Conservation (phyloP, 2,888 invertebrate species). For the Erynnis tages region DNA sequence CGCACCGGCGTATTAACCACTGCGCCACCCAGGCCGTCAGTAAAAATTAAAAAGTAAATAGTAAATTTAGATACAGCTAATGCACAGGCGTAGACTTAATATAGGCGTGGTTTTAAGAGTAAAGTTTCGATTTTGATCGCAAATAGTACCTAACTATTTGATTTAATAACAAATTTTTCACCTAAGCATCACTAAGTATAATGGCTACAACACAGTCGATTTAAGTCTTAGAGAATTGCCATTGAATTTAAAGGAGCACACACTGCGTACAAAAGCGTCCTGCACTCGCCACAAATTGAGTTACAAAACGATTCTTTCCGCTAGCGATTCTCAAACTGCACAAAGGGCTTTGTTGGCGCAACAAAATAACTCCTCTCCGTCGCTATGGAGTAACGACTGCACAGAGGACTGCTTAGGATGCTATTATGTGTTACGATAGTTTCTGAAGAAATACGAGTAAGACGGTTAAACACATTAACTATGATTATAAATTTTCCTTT, state of each 20-base stretch:
- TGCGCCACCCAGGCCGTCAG: too few species aligned
- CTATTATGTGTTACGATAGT: slow-evolving; percentile 7
- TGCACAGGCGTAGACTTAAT: too few species aligned
- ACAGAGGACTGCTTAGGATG: slow-evolving; percentile 4
- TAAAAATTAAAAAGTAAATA: too few species aligned
- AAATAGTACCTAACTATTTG: too few species aligned
- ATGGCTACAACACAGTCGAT: not conserved
- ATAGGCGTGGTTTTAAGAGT: too few species aligned
- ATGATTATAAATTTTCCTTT: not conserved
- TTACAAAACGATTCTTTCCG: slow-evolving; percentile 75
- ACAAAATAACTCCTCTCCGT: slow-evolving; percentile 29
- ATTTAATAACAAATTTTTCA: too few species aligned
- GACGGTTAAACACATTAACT: not conserved
- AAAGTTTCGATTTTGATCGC: too few species aligned
- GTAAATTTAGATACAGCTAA: too few species aligned
- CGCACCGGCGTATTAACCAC: too few species aligned
- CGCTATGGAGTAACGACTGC: slow-evolving; percentile 11
- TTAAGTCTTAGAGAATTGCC: not conserved
- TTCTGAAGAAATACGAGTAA: not conserved
- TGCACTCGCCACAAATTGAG: slow-evolving; percentile 71
- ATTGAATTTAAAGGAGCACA: slow-evolving; percentile 27
- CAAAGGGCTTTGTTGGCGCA: slow-evolving; percentile 46
- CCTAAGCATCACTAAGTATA: too few species aligned
- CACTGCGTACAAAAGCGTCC: slow-evolving; percentile 39
- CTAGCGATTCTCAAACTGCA: slow-evolving; percentile 60